Conservation (phyloP, 1,140 invertebrate genomes). For the Drosophila obscura region DNA sequence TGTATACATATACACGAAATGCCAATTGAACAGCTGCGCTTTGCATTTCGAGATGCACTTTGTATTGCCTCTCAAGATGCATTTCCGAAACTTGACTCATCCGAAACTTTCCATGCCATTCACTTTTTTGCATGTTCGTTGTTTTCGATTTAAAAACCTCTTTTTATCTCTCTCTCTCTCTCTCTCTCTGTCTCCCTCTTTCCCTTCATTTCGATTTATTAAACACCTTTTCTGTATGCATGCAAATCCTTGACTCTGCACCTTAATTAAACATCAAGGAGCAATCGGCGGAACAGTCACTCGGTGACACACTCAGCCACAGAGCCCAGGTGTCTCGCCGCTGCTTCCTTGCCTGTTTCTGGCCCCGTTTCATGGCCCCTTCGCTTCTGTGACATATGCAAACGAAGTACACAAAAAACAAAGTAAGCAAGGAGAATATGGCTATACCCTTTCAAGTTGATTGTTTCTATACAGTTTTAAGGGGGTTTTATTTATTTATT, state of each 20-base stretch:
- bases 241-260: conserved; percentile 67
- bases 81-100: no score
- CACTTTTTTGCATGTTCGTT: conserved; percentile 25
- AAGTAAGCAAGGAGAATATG: background rate
- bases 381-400: conserved; percentile 55
- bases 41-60: no score
- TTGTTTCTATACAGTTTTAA: no score
- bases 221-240: conserved; percentile 34
- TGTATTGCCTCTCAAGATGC: no score
- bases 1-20: no score
- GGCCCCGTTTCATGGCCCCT: conserved; percentile 6
- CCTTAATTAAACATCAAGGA: conserved; percentile 69
- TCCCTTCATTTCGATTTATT: conserved; percentile 7
- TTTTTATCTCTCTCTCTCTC: no score
- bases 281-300: conserved; percentile 54
- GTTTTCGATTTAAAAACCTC: no score
- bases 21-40: no score
- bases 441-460: no score
- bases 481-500: no score
- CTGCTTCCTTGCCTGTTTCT: conserved; percentile 7
- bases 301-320: conserved; percentile 42
- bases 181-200: no score
- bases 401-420: conserved; percentile 55
- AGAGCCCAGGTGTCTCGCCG: background rate
- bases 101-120: conserved; percentile 26